phyloP scores from a whole-genome alignment of 2,113 vertebrate genomes.

The Galbula dea region DNA sequence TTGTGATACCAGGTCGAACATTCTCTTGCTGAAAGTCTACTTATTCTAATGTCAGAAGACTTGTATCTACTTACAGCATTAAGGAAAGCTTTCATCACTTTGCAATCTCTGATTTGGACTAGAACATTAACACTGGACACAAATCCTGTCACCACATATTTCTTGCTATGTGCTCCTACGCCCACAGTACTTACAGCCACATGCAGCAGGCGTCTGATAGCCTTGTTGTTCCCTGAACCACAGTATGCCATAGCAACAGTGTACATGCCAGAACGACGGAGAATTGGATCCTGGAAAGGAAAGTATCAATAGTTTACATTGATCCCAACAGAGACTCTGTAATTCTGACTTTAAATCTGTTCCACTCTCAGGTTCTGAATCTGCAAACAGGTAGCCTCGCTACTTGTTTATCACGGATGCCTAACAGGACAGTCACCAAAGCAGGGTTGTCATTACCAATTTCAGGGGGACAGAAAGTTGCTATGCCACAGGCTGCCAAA shows the following conservation, averaged over 20 bases:
- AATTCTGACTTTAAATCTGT: neutral
- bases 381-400: neutral
- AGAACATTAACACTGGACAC: neutral
- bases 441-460: neutral
- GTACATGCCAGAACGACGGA: slow-evolving; percentile 98
- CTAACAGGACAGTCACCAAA: neutral
- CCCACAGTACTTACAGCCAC: slow-evolving; percentile 87
- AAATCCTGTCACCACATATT: neutral
- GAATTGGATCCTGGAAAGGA: slow-evolving; percentile 90
- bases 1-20: neutral
- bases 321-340: neutral
- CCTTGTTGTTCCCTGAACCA: slow-evolving; percentile 98
- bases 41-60: neutral
- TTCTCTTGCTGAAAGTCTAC: neutral
- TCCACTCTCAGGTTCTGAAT: neutral
- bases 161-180: neutral
- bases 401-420: neutral
- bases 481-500: neutral
- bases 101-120: neutral
- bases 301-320: neutral
- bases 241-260: slow-evolving; percentile 99
- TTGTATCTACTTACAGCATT: neutral
- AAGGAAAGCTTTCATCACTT: neutral
- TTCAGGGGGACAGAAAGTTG: neutral
- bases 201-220: slow-evolving; percentile 93